A percentile compares a stretch with the other conserved stretches of the same genome.
phyloP scores from a whole-genome alignment of 1,140 invertebrate genomes.

The fruit fly (Drosophila melanogaster) region Release_6_plus_ISO1_MT NT_037436.4:10277001-10277500 shows the following conservation, averaged over 20 bases:
- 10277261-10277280: constrained; percentile 33
- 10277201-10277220: constrained; percentile 79
- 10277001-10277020: constrained; percentile 81
- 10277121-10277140: constrained; percentile 63
- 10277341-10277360: constrained; percentile 46
- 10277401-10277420: constrained; percentile 12
- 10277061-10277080: constrained; percentile 43
- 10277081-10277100: constrained; percentile 21
- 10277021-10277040: constrained; percentile 77
- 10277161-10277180: constrained; percentile 64
- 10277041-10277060: constrained; percentile 81
- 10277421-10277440: constrained; percentile 33
- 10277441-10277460: constrained; percentile 75
- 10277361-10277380: constrained; percentile 67
- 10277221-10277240: constrained; percentile 5
- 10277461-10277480: constrained; percentile 73
- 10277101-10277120: constrained; percentile 64
- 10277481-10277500: constrained; percentile 50
- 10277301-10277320: constrained; percentile 84
- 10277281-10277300: constrained; percentile 67
- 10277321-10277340: constrained; percentile 79
- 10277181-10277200: constrained; percentile 84
- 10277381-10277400: constrained; percentile 30
- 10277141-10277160: constrained; percentile 47
- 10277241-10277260: constrained; percentile 6